Evolutionary conservation across 2,888 invertebrate genomes (phyloP).

Genomic region (Caenorhabditis sp.): DNA sequence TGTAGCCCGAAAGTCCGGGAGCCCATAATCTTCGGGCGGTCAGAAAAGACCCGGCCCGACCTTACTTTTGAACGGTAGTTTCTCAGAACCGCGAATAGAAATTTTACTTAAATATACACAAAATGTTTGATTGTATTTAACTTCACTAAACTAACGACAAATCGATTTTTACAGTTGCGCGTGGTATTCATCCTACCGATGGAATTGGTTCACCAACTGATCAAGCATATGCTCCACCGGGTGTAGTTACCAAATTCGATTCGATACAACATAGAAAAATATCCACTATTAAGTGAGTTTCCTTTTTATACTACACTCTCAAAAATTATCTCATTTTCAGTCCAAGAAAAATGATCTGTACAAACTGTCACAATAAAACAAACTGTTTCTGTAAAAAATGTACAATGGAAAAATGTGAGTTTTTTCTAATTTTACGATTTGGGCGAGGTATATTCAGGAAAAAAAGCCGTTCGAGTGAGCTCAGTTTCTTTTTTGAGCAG

Average conservation of each 20-base stretch:
- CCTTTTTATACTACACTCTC: neutral
- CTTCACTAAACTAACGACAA: too few relatives aligned
- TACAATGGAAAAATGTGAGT: constrained; percentile 37
- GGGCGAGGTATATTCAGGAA: too few relatives aligned
- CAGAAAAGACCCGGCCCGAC: too few relatives aligned
- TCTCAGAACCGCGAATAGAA: too few relatives aligned
- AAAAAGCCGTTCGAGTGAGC: too few relatives aligned
- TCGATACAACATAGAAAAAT: constrained; percentile 16
- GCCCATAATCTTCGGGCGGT: too few relatives aligned
- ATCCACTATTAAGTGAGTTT: neutral
- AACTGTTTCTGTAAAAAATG: constrained; percentile 44
- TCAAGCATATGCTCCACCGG: constrained; percentile 43
- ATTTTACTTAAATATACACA: too few relatives aligned
- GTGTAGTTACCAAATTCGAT: constrained; percentile 49
- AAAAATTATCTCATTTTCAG: constrained; percentile 10
- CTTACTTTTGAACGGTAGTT: too few relatives aligned
- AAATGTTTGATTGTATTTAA: too few relatives aligned
- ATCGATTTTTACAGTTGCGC: neutral
- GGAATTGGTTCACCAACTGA: constrained; percentile 49
- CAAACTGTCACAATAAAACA: constrained; percentile 32
- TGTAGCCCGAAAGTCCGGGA: too few relatives aligned
- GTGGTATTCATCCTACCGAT: constrained; percentile 27
- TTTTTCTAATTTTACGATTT: neutral
- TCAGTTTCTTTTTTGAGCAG: too few relatives aligned
- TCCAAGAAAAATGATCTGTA: constrained; percentile 29